Conservation (phyloP, 1,140 invertebrate species). For the Lamellibrachia luymesi region DNA sequence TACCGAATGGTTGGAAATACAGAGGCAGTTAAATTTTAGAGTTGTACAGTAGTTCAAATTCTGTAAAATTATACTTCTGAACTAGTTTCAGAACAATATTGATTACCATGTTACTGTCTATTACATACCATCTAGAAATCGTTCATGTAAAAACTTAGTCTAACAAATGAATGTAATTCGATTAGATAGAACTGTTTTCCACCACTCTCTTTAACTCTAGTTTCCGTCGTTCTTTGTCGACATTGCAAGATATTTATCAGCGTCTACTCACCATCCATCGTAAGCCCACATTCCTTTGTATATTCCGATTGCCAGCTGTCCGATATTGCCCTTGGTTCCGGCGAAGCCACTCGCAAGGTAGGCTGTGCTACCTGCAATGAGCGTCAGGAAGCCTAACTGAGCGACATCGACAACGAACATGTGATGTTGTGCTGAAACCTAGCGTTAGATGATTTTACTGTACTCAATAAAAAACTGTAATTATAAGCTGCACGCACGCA, state of each 20-base stretch:
- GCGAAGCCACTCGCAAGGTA: constrained; percentile 60
- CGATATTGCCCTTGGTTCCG: constrained; percentile 39
- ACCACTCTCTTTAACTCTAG: neutral
- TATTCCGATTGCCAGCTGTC: constrained; percentile 58
- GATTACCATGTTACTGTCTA: neutral
- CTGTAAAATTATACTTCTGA: neutral
- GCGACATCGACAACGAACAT: constrained; percentile 11
- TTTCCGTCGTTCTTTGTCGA: neutral
- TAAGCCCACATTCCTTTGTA: constrained; percentile 63
- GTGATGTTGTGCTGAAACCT: constrained; percentile 43
- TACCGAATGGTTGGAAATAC: neutral
- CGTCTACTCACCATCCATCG: constrained; percentile 57
- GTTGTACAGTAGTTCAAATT: no score
- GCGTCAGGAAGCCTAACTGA: neutral
- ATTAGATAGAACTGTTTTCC: neutral
- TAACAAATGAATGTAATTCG: neutral
- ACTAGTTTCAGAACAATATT: neutral
- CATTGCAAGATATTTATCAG: neutral
- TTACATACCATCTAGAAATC: neutral
- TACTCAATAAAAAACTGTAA: no score
- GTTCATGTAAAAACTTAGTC: neutral
- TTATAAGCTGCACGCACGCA: no score
- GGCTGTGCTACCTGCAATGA: constrained; percentile 50
- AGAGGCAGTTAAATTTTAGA: neutral
- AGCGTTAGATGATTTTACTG: no score